Conservation (phyloP, 2,113 vertebrate genomes). For the Leptosomus discolor region DNA sequence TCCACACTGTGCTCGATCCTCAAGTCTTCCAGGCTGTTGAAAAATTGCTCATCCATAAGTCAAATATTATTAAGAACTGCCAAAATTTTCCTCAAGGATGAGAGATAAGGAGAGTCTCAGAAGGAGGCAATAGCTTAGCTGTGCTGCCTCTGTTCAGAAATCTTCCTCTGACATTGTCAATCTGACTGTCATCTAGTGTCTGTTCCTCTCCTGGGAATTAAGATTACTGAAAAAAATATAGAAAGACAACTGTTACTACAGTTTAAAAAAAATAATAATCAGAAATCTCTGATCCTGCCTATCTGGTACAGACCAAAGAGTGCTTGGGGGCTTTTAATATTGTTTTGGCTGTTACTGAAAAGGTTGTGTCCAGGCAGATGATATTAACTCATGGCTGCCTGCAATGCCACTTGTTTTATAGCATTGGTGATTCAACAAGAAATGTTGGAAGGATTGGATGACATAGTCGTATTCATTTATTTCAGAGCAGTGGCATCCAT, state of each 20-base stretch:
- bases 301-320: not conserved
- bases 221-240: not conserved
- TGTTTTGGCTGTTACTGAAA: not conserved
- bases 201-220: not conserved
- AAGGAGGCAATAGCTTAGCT: not conserved
- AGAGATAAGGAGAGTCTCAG: not conserved
- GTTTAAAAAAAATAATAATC: not conserved
- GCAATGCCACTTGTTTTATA: not conserved
- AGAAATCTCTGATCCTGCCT: not conserved
- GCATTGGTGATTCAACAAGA: not conserved
- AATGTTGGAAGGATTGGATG: not conserved
- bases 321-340: not conserved
- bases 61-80: conserved; percentile 40
- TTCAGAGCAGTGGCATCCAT: not conserved
- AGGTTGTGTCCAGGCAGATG: not conserved
- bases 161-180: conserved; percentile 20
- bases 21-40: conserved; percentile 6
- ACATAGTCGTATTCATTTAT: not conserved
- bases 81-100: conserved; percentile 33
- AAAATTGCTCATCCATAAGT: conserved; percentile 38
- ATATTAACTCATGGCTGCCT: not conserved
- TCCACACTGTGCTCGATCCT: not conserved
- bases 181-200: conserved; percentile 25
- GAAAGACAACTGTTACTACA: not conserved
- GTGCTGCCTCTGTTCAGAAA: conserved; percentile 3